Base-by-base conservation (phyloP, 2,113 vertebrate species). In the Clarias batrachus region DNA sequence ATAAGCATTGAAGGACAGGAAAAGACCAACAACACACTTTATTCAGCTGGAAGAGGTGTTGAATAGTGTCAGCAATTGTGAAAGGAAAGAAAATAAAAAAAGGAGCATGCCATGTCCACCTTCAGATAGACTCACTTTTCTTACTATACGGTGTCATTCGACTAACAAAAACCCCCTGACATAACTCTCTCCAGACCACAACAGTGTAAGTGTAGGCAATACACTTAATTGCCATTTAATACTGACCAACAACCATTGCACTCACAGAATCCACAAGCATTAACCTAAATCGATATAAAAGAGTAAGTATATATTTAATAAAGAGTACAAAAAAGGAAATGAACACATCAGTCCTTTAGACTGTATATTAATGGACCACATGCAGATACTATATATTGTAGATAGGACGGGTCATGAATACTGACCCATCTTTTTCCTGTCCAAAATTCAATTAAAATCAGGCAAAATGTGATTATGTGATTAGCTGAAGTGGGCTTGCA, bases 401-500 rank as follows among this genome's bases (percentile, higher is more conserved):
- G 59, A 85, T 77, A 77, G 63, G 62, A 62, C 56, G 52, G 52
- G 74, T 52, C 62, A 66, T 59, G 82, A 71, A 83, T 59, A 33
- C 48, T 57, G 48, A 71, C 66, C 66, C n/a, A 83, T 71, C 66
- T 73, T 57, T 33, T 21, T 66, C 65, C 54, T 83, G 65, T 54
- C 66, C 21, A 71, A 85, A 85, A 85, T 77, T 77, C 73, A 63
- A 85, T 85, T 63, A 85, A 76, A 85, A 85, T 86, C 79, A 74
- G 79, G 66, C 85, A 88, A 93, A 94, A 95, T 94, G 91, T 94
- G 93, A 95, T 94, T 94, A 95, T 94, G 91, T 94, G 93, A 95
- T 95, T 95, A 95, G 94, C 91, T 94, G 92, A 93, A 95, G 93
- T 93, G 93, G 91, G 91, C 93, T 93, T 94, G 94, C 93, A 94